Evolutionary conservation across 2,113 vertebrate genomes (phyloP), one percentile per base, ranked within the genome.

Genomic region (Scalopus aquaticus): DNA sequence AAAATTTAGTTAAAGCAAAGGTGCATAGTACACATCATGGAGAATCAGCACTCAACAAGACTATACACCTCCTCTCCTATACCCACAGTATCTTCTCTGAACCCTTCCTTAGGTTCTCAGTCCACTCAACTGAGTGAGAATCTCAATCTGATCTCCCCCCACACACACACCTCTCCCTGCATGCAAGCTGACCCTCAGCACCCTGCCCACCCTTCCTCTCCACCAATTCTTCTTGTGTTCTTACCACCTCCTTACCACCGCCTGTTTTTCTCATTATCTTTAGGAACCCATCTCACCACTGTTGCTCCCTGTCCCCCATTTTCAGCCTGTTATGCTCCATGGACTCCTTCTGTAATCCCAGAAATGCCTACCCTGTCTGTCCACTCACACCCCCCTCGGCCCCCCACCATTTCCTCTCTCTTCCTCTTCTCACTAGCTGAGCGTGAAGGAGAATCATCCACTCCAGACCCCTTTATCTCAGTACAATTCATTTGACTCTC

Each of bases 1-100:
- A 93, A 94, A 95, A 95, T 97, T 95, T 95, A 91, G 46, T 8
- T 80, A 35, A 78, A 89, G 58, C 58, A 79, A 86, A 95, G 93
- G 62, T 44, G 6, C 35, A 49, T 35, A 80, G 35, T 60, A 90
- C 37, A 60, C 0, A 0, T 83, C 4, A 16, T 46, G 62, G 74
- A 84, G 67, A 81, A 39, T 35, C 6, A 2, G 56, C 32, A 87
- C 78, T 96, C 44, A 39, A 65, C 58, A 73, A 90, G 37, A 37
- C 67, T 15, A 4, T 67, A 64, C 69, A 69, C 90, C 93, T 93
- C 72, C 87, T 77, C 58, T 93, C 30, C 76, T 64, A 20, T 69
- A 72, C 86, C 83, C 58, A 39, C 49, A 80, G 78, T 74, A 74
- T 90, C 92, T 93, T 70, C 9, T 65, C 32, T 62, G 51, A 79